Evolutionary conservation across 2,797 vertebrate genomes (phyloP).

Genomic region (Ceryle rudis): DNA sequence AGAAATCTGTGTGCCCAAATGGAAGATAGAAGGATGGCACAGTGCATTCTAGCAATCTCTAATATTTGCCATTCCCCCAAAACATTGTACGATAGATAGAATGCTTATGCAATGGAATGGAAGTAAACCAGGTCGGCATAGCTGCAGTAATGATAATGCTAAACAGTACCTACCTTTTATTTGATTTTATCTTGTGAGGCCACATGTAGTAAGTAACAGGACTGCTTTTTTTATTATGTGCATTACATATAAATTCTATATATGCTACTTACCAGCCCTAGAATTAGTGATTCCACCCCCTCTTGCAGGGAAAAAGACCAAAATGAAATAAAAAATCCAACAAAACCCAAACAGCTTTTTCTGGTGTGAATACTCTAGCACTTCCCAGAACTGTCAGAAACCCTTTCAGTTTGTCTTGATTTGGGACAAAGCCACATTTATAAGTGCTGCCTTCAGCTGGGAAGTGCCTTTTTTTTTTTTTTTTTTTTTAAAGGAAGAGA

Average conservation of each 20-base stretch:
- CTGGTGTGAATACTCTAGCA: conserved; percentile 58
- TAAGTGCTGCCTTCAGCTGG: conserved; percentile 43
- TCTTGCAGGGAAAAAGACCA: neutral
- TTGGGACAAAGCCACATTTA: conserved; percentile 60
- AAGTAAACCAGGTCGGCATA: neutral
- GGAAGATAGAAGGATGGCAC: neutral
- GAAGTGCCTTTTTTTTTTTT: neutral
- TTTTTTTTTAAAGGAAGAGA: neutral
- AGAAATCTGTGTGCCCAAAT: neutral
- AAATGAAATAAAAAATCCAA: neutral
- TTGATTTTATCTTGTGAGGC: neutral
- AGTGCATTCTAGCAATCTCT: neutral
- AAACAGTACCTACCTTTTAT: neutral
- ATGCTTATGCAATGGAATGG: neutral
- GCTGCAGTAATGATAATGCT: neutral
- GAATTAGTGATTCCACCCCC: neutral
- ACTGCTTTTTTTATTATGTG: neutral
- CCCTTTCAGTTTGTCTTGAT: conserved; percentile 55
- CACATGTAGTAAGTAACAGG: neutral
- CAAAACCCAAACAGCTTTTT: neutral
- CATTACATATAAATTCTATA: neutral
- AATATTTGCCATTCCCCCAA: neutral
- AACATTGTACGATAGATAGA: neutral
- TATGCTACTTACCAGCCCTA: neutral
- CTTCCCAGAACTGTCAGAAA: conserved; percentile 61